phyloP scores from a whole-genome alignment of 1,140 invertebrate species.

The Papilio polytes region DNA sequence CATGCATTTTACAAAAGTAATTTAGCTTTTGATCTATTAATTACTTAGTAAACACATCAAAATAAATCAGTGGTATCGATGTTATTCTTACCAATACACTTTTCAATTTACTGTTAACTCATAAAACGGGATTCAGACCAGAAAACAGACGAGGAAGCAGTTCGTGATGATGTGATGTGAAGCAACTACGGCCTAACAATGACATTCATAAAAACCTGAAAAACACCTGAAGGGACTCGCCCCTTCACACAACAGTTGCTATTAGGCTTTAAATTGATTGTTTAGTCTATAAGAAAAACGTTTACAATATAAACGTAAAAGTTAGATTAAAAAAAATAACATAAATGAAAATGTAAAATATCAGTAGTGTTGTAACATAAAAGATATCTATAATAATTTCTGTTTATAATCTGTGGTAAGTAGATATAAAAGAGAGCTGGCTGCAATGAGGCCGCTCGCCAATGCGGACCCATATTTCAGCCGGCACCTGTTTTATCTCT shows the following conservation, averaged over 20 bases:
- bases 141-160: not conserved
- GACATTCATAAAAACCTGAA: not conserved
- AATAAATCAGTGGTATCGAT: too few relatives aligned
- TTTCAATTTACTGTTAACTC: not conserved
- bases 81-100: too few relatives aligned
- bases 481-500: conserved; percentile 68
- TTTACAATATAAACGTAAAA: not conserved
- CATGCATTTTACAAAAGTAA: not conserved
- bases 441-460: conserved; percentile 58
- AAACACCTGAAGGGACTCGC: too few relatives aligned
- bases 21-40: not conserved
- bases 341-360: not conserved
- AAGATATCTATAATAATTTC: conserved; percentile 19
- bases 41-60: not conserved
- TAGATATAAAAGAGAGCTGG: conserved; percentile 42
- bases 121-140: too few relatives aligned
- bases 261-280: not conserved
- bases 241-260: too few relatives aligned
- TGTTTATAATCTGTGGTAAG: conserved; percentile 38
- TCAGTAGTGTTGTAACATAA: not conserved
- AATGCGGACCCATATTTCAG: conserved; percentile 69
- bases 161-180: too few relatives aligned
- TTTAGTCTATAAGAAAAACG: not conserved
- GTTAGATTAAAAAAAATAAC: not conserved
- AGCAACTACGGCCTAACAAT: too few relatives aligned